Evolutionary conservation across 2,888 invertebrate genomes (phyloP).

Genomic region (Dinocampus coccinellae): DNA sequence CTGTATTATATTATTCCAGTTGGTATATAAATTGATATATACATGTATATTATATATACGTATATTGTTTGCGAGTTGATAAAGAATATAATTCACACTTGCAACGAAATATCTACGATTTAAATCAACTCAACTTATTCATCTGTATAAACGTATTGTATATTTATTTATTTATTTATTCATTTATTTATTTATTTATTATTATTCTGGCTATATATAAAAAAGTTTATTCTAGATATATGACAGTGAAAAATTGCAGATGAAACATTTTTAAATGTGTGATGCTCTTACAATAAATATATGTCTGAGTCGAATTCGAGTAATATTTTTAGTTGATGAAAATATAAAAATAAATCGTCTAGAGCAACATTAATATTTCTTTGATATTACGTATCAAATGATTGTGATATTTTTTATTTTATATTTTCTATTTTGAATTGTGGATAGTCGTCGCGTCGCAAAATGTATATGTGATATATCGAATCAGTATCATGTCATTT

Average conservation of each 20-base stretch:
- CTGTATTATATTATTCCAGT: conserved; percentile 63
- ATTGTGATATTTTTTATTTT: neutral
- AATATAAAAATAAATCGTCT: no score
- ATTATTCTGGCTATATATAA: neutral
- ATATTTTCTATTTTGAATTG: neutral
- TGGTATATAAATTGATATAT: conserved; percentile 44
- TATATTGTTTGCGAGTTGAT: conserved; percentile 41
- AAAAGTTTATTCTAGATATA: neutral
- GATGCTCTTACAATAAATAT: no score
- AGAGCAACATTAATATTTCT: neutral
- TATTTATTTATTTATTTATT: no score
- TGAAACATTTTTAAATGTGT: neutral
- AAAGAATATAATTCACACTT: conserved; percentile 5
- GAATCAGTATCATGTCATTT: conserved; percentile 15
- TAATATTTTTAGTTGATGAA: neutral
- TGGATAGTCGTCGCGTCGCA: conserved; percentile 2
- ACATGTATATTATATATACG: conserved; percentile 36
- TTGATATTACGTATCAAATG: neutral
- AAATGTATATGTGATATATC: conserved; percentile 1
- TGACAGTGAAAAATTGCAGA: no score
- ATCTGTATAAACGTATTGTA: no score
- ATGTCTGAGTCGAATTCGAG: neutral
- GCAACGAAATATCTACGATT: conserved; percentile 11
- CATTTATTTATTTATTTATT: neutral
- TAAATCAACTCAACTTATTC: neutral